Conservation (phyloP, 2,888 invertebrate genomes). For the Syritta pipiens region DNA sequence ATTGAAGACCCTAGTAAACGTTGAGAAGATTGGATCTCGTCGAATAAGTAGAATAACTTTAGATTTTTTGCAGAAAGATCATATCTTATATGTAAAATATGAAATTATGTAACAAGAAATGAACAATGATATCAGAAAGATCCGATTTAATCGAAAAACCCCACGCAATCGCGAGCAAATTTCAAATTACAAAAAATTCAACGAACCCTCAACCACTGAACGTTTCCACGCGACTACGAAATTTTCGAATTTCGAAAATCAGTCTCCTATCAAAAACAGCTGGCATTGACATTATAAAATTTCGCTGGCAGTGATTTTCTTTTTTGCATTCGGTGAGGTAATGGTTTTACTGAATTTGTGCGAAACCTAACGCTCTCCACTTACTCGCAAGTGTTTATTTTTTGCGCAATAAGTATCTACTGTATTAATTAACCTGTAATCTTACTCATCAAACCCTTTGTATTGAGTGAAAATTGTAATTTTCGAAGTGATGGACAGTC, state of each 20-base stretch:
- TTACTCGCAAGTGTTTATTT: not conserved
- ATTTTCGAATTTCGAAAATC: constrained; percentile 28
- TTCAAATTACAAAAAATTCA: not conserved
- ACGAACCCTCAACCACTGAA: not conserved
- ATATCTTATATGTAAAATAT: too few species aligned
- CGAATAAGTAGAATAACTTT: too few species aligned
- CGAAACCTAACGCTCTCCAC: not conserved
- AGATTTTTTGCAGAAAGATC: too few species aligned
- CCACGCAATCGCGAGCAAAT: too few species aligned
- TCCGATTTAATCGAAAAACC: too few species aligned
- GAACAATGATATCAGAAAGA: too few species aligned
- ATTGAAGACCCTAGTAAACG: too few species aligned
- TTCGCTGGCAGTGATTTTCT: constrained; percentile 16
- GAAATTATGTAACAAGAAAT: too few species aligned
- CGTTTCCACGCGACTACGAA: not conserved
- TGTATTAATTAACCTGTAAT: not conserved
- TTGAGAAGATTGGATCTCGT: too few species aligned
- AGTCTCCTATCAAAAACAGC: constrained; percentile 22
- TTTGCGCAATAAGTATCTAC: not conserved
- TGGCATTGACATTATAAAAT: constrained; percentile 21
- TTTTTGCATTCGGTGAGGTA: constrained; percentile 24
- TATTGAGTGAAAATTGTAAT: constrained; percentile 14
- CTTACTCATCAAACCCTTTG: not conserved
- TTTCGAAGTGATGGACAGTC: constrained; percentile 76
- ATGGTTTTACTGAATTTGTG: not conserved